These are phyloP conservation scores for Cyanocitta stelleri DNA, from an alignment of 2,113 vertebrate species.

Conservation along the genomic window DNA sequence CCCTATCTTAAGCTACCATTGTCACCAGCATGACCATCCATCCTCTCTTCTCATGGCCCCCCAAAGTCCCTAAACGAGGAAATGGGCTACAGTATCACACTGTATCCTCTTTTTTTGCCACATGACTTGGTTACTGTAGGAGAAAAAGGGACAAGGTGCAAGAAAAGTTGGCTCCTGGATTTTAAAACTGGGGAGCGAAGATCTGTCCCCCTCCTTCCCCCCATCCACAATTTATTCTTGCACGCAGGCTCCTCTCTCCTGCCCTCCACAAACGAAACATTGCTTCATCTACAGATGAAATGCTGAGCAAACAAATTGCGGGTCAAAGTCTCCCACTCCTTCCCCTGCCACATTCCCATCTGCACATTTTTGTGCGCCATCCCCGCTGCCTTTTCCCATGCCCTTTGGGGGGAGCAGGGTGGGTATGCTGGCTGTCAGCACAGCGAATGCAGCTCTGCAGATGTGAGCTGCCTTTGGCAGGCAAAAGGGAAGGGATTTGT, in stretches of 20 bases:
- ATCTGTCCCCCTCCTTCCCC: neutral
- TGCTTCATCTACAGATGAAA: neutral
- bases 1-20: fast-evolving
- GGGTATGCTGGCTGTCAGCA: neutral
- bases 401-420: neutral
- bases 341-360: neutral
- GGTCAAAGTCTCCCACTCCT: conserved; percentile 21
- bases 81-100: fast-evolving
- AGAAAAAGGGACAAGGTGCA: neutral
- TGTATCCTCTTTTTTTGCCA: neutral
- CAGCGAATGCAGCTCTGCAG: fast-evolving
- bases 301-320: conserved; percentile 3
- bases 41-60: neutral
- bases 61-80: neutral
- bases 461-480: neutral
- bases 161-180: neutral
- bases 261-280: neutral
- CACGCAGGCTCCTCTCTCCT: neutral
- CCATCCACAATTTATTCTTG: neutral
- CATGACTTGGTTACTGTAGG: neutral
- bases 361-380: neutral
- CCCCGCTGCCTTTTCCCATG: conserved; percentile 22
- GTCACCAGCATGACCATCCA: neutral
- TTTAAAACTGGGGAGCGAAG: neutral
- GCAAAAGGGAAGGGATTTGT: neutral